These are phyloP conservation scores for Lamellibrachia luymesi DNA, from an alignment of 1,140 invertebrate genomes.

Conservation along the genomic window DNA sequence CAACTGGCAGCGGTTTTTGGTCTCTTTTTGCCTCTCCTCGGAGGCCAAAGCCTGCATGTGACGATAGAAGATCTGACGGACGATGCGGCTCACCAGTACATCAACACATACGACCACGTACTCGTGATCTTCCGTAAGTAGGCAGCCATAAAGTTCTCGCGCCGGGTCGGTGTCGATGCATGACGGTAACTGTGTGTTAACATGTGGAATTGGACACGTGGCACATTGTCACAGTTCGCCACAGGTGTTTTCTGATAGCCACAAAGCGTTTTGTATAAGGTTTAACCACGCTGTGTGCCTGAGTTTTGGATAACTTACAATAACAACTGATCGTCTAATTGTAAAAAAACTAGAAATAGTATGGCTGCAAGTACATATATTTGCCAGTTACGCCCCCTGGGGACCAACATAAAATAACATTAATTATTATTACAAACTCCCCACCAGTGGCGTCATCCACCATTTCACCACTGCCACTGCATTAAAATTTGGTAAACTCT, in stretches of 20 bases:
- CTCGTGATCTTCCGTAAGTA: constrained; percentile 12
- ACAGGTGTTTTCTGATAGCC: background rate
- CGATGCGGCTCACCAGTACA: background rate
- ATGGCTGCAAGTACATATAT: background rate
- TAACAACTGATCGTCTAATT: background rate
- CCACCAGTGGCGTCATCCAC: background rate
- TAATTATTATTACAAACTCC: background rate
- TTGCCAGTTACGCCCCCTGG: background rate
- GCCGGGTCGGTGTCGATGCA: background rate
- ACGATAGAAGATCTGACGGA: background rate
- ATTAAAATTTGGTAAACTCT: no score
- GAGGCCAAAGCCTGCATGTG: background rate
- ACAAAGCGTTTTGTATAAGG: background rate
- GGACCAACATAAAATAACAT: background rate
- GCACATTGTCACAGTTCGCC: background rate
- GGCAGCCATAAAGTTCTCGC: background rate
- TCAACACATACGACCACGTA: constrained; percentile 12
- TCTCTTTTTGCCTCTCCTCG: background rate
- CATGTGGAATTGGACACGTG: background rate
- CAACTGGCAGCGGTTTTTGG: background rate
- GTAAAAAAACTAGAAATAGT: background rate
- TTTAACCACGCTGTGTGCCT: background rate
- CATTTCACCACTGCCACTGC: no score
- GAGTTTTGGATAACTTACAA: background rate
- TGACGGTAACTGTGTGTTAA: background rate